Evolutionary conservation across 1,140 invertebrate genomes (phyloP), one percentile per base, ranked within the genome.

Genomic region (Aphelinus certus): DNA sequence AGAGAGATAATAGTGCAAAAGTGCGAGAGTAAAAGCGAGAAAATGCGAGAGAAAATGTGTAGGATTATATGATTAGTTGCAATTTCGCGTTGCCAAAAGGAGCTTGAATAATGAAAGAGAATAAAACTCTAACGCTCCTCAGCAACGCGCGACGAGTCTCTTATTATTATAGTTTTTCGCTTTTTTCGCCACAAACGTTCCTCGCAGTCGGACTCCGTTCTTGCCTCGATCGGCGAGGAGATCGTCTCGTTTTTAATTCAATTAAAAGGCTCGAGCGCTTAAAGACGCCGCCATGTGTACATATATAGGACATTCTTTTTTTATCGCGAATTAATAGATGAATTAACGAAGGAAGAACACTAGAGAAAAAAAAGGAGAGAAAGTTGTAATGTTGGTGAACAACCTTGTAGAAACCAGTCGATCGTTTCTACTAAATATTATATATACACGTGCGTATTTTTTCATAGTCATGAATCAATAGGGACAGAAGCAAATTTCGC

Each of bases 321-420:
- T 62, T 69, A 69, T 51, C 66, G 67, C 51, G 66, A 70, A 61
- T 69, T 66, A 73, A 71, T 76, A 78, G 67, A 45, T 58, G 73
- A 74, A 68, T 76, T 73, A 61, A 75, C 71, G 51, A 69, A 75
- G 60, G 10, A 46, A 46, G 9, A 51, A 46, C n/a, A 49, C 66
- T 67, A 71, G 64, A 55, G 60, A 73, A 7, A 53, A 70, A 64
- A 62, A 26, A 48, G 67, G 51, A 48, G 47, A 63, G 61, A 63
- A 46, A 60, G 58, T 63, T 9, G 61, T 62, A 43, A 9, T 7
- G 47, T 10, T 51, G 26, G 26, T 26, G 26, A 26, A 26, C 26
- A 26, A 26, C 26, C 26, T 26, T 26, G 26, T 26, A 26, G 26
- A 26, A 26, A 26, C 26, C 26, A 26, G 26, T 26, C 26, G 26